phyloP scores from a whole-genome alignment of 2,888 invertebrate genomes.

The Gandaritis pyraliata region DNA sequence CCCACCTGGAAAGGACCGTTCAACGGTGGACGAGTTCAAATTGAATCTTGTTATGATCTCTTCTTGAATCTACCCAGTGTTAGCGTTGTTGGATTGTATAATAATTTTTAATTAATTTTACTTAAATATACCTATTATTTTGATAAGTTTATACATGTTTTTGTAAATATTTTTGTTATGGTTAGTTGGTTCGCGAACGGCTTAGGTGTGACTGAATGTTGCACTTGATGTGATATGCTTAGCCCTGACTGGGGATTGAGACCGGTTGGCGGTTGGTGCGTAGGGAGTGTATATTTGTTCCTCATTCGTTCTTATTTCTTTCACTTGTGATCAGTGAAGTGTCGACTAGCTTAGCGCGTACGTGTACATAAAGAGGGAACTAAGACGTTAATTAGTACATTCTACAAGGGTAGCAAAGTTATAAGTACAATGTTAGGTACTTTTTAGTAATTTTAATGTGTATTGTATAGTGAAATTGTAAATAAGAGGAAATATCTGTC shows the following conservation, averaged over 20 bases:
- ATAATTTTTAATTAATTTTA: constrained; percentile 69
- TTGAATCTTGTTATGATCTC: constrained; percentile 83
- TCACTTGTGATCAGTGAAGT: constrained; percentile 78
- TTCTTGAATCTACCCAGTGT: constrained; percentile 83
- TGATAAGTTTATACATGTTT: constrained; percentile 75
- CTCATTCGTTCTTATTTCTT: constrained; percentile 74
- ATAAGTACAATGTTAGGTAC: constrained; percentile 83
- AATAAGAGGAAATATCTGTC: constrained; percentile 83
- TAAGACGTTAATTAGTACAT: constrained; percentile 69
- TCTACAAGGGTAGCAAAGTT: constrained; percentile 74
- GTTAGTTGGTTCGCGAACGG: constrained; percentile 66
- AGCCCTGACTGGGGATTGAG: constrained; percentile 59
- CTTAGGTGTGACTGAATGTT: constrained; percentile 58
- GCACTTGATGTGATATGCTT: constrained; percentile 75
- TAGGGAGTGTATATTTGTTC: constrained; percentile 80
- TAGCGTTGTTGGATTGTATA: constrained; percentile 75
- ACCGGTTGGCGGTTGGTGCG: constrained; percentile 75
- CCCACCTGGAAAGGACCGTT: constrained; percentile 62
- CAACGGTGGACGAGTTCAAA: constrained; percentile 55
- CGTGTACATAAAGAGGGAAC: constrained; percentile 69
- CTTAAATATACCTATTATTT: constrained; percentile 65
- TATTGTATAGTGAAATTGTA: constrained; percentile 82
- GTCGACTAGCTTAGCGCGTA: constrained; percentile 77
- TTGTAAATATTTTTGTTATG: constrained; percentile 75
- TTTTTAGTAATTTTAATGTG: constrained; percentile 76